Base-by-base conservation (phyloP, 1,140 invertebrate genomes). In the Brachystomella parvula region DNA sequence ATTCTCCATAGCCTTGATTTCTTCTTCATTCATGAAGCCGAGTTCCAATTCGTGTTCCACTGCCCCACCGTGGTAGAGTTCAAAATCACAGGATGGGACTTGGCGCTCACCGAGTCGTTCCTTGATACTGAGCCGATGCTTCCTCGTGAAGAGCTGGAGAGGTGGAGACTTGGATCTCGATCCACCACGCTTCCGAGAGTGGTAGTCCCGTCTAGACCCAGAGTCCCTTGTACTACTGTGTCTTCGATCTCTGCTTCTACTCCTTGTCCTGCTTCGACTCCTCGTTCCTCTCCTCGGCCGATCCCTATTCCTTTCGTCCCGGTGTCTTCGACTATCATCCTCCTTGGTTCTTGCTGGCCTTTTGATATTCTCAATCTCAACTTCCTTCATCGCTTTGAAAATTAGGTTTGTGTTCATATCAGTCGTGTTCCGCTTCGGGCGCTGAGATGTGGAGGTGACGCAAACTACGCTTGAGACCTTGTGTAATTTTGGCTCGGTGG, bases 341-440 rank as follows among this genome's bases (percentile, higher is more conserved):
- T 53, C 49, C 24, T 12, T 6, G 9, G 49, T 17, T 24, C 6
- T 53, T 26, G 24, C 3, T 53, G 49, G 49, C 6, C 49, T 12
- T 26, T 53, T 53, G 49, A 53, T 53, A 26, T 53, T 53, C 6
- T 53, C 49, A 24, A 53, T 24, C 24, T 53, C 49, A 53, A 53
- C 49, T 53, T 15, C 49, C 24, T 53, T 53, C 49, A 53, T 53
- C 12, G 49, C 49, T 24, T 53, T 53, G 12, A 53, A 26, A 24
- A 53, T 53, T 24, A 53, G 49, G 21, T 53, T 53, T 24, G 49
- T 19, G 24, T 53, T 53, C 49, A 53, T 53, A 24, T 26, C 24
- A 24, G 49, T 15, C 12, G 49, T 53, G 24, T 53, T 24, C 15
- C 49, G 49, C 49, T 53, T 53, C 6, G 49, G 49, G 6, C 49